phyloP scores from a whole-genome alignment of 2,888 invertebrate species.

The Bruchidius siliquastri region DNA sequence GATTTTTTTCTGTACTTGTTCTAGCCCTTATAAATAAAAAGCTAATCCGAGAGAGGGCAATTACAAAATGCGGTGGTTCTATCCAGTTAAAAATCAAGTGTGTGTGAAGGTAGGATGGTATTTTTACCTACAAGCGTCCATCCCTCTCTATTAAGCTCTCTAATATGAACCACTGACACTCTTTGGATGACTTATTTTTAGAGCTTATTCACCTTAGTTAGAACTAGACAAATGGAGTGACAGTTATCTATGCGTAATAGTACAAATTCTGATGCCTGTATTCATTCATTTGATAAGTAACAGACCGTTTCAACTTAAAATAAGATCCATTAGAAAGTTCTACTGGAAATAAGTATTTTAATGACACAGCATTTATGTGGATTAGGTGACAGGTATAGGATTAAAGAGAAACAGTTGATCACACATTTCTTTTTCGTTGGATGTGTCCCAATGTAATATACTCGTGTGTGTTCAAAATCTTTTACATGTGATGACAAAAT shows the following conservation, averaged over 20 bases:
- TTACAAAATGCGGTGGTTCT: neutral
- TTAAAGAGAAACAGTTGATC: too few species aligned
- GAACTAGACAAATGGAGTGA: neutral
- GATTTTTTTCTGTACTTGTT: neutral
- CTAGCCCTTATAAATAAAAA: neutral
- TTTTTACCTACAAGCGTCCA: neutral
- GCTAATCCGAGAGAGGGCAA: neutral
- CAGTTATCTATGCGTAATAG: neutral
- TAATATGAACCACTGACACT: neutral
- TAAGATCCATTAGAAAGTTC: too few species aligned
- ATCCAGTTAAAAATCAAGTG: neutral
- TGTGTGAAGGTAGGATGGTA: neutral
- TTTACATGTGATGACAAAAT: too few species aligned
- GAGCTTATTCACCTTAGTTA: neutral
- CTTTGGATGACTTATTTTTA: neutral
- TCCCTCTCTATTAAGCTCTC: neutral
- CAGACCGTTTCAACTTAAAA: too few species aligned
- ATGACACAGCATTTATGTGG: too few species aligned
- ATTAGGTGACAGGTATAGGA: too few species aligned
- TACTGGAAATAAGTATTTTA: too few species aligned
- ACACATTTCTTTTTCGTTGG: too few species aligned
- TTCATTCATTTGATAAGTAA: too few species aligned
- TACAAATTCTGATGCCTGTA: too few species aligned
- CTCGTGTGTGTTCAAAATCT: too few species aligned
- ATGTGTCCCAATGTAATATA: too few species aligned